These are phyloP conservation scores for Gymnothorax javanicus DNA, from an alignment of 2,797 vertebrate species.

Conservation along the genomic window DNA sequence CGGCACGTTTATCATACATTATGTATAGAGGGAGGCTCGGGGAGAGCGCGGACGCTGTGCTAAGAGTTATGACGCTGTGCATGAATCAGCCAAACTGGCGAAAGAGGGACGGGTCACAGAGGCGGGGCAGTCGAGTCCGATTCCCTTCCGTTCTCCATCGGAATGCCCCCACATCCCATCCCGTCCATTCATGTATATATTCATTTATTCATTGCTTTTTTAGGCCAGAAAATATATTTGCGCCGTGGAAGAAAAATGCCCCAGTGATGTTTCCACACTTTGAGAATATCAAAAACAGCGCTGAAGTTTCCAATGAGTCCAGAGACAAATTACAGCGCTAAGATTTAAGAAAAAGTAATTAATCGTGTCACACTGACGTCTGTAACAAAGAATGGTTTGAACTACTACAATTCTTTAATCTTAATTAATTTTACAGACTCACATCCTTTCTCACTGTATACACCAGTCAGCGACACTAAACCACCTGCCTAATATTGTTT, in stretches of 20 bases:
- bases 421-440: neutral
- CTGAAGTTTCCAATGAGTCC: neutral
- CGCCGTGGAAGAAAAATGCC: neutral
- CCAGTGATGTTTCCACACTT: neutral
- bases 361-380: neutral
- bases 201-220: neutral
- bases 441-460: too few relatives aligned
- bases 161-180: neutral
- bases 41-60: conserved; percentile 53
- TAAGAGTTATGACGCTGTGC: conserved; percentile 42
- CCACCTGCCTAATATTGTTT: too few relatives aligned
- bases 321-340: neutral
- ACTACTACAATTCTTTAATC: neutral
- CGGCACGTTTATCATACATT: conserved; percentile 54
- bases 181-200: neutral
- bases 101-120: neutral
- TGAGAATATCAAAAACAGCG: neutral
- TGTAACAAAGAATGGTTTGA: neutral
- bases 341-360: neutral
- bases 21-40: conserved; percentile 54
- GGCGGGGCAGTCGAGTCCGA: neutral
- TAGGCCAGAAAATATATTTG: neutral
- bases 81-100: conserved; percentile 57
- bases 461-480: too few relatives aligned
- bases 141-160: neutral